Conservation (phyloP, 2,113 vertebrate species). For the Raphicerus campestris region DNA sequence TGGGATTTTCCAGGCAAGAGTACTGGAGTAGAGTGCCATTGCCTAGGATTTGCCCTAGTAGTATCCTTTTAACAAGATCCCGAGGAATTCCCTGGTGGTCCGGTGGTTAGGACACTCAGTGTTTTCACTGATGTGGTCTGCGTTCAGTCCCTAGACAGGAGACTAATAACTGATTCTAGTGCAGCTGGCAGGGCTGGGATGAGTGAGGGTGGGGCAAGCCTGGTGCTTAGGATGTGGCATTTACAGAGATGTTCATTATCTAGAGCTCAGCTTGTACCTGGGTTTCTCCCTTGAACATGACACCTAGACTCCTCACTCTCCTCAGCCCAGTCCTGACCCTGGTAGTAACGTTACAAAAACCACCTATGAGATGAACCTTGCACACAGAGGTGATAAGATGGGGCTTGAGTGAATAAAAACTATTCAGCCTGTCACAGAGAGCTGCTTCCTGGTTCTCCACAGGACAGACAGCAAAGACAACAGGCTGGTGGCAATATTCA, state of each 20-base stretch:
- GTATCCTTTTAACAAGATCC: not conserved
- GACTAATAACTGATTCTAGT: not conserved
- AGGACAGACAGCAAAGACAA: not conserved
- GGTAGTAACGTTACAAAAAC: not conserved
- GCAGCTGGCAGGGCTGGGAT: not conserved
- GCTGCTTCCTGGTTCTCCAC: not conserved
- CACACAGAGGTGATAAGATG: not conserved
- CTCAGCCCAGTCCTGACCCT: not conserved
- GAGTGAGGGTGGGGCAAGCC: no score
- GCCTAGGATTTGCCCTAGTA: not conserved
- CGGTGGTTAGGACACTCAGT: fast-evolving
- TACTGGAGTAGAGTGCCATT: no score
- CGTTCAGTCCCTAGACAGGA: not conserved
- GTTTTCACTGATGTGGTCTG: not conserved
- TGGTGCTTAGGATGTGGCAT: not conserved
- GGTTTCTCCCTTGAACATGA: not conserved
- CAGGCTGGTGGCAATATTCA: not conserved
- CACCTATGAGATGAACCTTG: not conserved
- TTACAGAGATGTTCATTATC: not conserved
- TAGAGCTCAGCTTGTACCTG: not conserved
- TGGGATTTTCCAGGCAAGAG: no score
- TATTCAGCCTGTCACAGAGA: not conserved
- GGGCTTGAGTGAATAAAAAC: not conserved
- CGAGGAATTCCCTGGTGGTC: not conserved
- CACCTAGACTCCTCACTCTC: not conserved